Base-by-base conservation (phyloP, 2,797 vertebrate species). In the Typhlichthys eigenmanni region DNA sequence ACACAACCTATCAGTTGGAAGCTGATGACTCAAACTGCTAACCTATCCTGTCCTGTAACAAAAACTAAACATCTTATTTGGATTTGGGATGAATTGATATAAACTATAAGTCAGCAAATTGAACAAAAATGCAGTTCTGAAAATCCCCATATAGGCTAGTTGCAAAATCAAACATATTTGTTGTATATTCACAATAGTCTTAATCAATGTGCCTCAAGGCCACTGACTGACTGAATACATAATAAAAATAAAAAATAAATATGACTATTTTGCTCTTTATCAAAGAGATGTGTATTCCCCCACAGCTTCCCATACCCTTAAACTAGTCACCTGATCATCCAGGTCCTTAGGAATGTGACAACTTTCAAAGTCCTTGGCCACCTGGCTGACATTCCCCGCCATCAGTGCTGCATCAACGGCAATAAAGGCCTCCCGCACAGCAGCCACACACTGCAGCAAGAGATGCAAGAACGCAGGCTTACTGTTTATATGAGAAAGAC, bases 321-420 rank as follows among this genome's bases (percentile, higher is more conserved):
- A 13, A 12, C 0, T 17, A 0, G 0, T 71, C 55, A 88, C 87
- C 86, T 83, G 82, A 79, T 96, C 94, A 0, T 89, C 80, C 0
- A 16, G 11, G 4, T 72, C 71, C 1, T 54, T 60, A 24, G 93
- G 85, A 1, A 69, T 55, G 12, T 84, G 76, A 62, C 95, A 96
- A 34, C 91, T 93, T 43, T 59, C 64, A 16, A 96, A 93, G 64
- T 95, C 92, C 0, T 13, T 1, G 0, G 82, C 81, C 74, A 93
- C 83, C 48, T 82, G 57, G 1, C 72, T 72, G 50, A 17, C 24
- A 1, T 85, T 79, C 1, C 88, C 88, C 0, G 48, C 43, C 8
- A 73, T 67, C 62, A 95, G 70, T 1, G 82, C 72, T 1, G 60
- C 51, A 16, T 93, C 91, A 47, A 95, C 74, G 0, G 81, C 70